Percentiles rank a stretch among this genome's conserved stretches.
phyloP scores from a whole-genome alignment of 2,797 vertebrate species.

The Morelia viridis region DNA sequence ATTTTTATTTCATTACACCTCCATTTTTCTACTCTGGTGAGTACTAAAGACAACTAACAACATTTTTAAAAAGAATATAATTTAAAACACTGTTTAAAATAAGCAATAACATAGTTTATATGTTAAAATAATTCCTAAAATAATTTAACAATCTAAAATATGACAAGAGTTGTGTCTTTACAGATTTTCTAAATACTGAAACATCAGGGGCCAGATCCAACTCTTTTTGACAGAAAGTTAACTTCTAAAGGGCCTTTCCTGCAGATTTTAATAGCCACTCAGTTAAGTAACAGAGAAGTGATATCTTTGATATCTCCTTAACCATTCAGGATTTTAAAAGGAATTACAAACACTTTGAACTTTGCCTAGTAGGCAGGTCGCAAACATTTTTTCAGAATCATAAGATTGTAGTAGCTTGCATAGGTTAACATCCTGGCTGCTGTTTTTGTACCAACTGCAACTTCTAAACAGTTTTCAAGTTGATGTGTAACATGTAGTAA shows the following conservation, averaged over 20 bases:
- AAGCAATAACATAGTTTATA: neutral
- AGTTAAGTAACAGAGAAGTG: neutral
- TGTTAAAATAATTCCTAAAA: neutral
- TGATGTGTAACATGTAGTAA: neutral
- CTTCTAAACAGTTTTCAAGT: neutral
- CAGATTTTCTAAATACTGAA: neutral
- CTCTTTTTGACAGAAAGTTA: neutral
- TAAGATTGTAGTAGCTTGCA: neutral
- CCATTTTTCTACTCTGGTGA: neutral
- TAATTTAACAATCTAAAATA: neutral
- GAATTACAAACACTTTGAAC: neutral
- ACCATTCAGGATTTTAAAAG: neutral
- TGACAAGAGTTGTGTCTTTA: neutral
- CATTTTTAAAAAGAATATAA: neutral
- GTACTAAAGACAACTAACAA: neutral
- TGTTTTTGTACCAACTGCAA: neutral
- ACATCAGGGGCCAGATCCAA: neutral
- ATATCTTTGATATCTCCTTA: neutral
- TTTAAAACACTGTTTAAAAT: neutral
- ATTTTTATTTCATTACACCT: neutral
- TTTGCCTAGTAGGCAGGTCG: neutral
- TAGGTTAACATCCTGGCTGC: neutral
- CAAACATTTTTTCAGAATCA: neutral
- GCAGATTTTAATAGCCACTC: neutral
- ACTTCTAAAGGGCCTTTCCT: neutral